Base-by-base conservation (phyloP, 2,888 invertebrate genomes). In the Hermaeophaga mercurialis region DNA sequence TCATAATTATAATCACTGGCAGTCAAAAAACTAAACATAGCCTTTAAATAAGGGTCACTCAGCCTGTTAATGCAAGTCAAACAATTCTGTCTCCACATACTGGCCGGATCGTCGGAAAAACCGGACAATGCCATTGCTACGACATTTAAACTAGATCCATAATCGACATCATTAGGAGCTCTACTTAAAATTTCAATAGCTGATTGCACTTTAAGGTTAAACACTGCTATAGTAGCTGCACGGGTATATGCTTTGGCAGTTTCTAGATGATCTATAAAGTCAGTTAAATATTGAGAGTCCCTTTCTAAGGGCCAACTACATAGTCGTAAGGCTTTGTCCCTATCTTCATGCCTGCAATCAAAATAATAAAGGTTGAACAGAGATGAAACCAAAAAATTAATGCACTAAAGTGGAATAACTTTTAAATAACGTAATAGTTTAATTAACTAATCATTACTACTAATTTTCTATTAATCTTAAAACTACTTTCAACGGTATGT, bases 221-320 rank as follows among this genome's bases (percentile, higher is more conserved):
- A 96, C 49, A 94, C 88, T 43, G 94, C 91, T 54, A 96, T 88
- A 55, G 96, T 93, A 28, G 96, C 94, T 33, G 95, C 95, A 73
- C 94, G 85, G 53, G 89, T 85, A 78, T 87, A 85, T 66, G 87
- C 83, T 74, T 86, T 84, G 73, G 88, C 87, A 52, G 85, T 85
- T 74, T 90, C 89, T 33, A 94, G 80, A 66, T 86, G 81, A 46
- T 85, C 84, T n/a, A 87, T 75, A 60, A 85, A 85, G 54, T 82
- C 80, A 3, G 80, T 79, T 26, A 85, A 73, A 2, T 78, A 74
- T 50, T 79, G 77, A 0, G 78, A 80, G 70, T 90, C 89, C 74
- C 86, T 86, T 65, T 93, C 91, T 75, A 88, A 88, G 59, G 86
- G 85, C 96, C 96, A 96, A 14, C 94, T 94, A 80, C 96, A 96